phyloP scores from a whole-genome alignment of 2,888 invertebrate species.

The Empis livida region DNA sequence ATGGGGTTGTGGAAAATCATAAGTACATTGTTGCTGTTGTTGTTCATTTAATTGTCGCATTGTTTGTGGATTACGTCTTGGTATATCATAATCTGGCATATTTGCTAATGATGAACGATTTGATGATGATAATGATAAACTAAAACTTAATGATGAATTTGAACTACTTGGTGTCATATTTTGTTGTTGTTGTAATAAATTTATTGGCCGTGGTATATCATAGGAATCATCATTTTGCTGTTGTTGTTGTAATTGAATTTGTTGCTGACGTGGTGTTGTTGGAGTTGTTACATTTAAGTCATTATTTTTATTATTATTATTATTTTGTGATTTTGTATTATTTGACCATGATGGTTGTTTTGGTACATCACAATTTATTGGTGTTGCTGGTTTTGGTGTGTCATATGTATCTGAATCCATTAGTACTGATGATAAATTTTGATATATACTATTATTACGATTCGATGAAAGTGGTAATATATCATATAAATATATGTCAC shows the following conservation, averaged over 20 bases:
- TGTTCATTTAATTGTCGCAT: not conserved
- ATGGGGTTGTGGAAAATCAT: slow-evolving; percentile 46
- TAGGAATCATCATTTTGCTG: slow-evolving; percentile 42
- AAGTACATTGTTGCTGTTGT: slow-evolving; percentile 34
- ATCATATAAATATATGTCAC: slow-evolving; percentile 61
- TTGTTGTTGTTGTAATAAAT: slow-evolving; percentile 36
- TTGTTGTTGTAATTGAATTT: slow-evolving; percentile 10
- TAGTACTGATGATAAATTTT: slow-evolving; percentile 29
- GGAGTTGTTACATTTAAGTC: slow-evolving; percentile 35
- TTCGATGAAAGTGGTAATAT: slow-evolving; percentile 35
- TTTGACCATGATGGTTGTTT: slow-evolving; percentile 35
- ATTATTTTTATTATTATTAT: slow-evolving; percentile 10
- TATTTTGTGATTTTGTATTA: slow-evolving; percentile 14
- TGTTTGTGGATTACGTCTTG: slow-evolving; percentile 37
- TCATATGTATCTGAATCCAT: slow-evolving; percentile 38
- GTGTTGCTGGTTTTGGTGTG: slow-evolving; percentile 48
- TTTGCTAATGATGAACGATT: slow-evolving; percentile 42
- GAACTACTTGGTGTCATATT: slow-evolving; percentile 54
- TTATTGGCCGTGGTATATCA: slow-evolving; percentile 49
- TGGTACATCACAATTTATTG: slow-evolving; percentile 41
- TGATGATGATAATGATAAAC: slow-evolving; percentile 38
- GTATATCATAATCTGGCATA: slow-evolving; percentile 59
- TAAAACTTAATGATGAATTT: slow-evolving; percentile 48
- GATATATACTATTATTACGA: slow-evolving; percentile 5
- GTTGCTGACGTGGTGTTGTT: slow-evolving; percentile 31